Evolutionary conservation across 2,797 vertebrate species (phyloP).

Genomic region (Mallotus villosus): DNA sequence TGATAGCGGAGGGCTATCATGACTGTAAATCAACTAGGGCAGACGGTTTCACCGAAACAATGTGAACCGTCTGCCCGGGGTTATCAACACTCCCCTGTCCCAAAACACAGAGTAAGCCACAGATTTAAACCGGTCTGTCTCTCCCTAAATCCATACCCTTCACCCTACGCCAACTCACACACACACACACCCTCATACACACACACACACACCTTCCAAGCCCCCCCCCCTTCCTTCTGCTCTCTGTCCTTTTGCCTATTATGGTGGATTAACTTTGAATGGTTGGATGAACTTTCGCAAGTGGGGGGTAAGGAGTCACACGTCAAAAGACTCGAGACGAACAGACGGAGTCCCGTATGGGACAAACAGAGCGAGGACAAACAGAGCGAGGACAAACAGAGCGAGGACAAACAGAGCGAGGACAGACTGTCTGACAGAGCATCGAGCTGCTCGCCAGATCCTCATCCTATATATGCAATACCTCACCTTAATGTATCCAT

Average conservation of each 20-base stretch:
- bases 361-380: no score
- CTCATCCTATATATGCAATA: no score
- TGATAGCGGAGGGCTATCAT: constrained; percentile 9
- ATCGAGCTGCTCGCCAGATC: no score
- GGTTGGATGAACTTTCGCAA: constrained; percentile 77
- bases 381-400: no score
- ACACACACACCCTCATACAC: constrained; percentile 1
- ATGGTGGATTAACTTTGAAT: constrained; percentile 79
- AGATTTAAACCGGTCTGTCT: constrained; percentile 59
- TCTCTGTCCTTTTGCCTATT: constrained; percentile 74
- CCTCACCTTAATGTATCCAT: constrained; percentile 12
- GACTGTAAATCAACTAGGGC: no score
- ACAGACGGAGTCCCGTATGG: no score
- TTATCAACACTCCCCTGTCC: constrained; percentile 59
- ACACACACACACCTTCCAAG: background rate
- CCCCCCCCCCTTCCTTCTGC: constrained; percentile 22
- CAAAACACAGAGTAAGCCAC: constrained; percentile 62
- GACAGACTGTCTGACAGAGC: background rate
- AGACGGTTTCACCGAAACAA: constrained; percentile 40
- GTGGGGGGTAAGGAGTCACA: constrained; percentile 72
- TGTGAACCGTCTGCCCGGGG: constrained; percentile 43
- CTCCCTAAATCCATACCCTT: constrained; percentile 55
- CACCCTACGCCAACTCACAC: constrained; percentile 35
- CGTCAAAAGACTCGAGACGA: constrained; percentile 20
- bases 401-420: background rate